A percentile compares a stretch with the other conserved stretches of the same genome.
phyloP scores from a whole-genome alignment of 2,113 vertebrate genomes.

The Ciconia maguari region DNA sequence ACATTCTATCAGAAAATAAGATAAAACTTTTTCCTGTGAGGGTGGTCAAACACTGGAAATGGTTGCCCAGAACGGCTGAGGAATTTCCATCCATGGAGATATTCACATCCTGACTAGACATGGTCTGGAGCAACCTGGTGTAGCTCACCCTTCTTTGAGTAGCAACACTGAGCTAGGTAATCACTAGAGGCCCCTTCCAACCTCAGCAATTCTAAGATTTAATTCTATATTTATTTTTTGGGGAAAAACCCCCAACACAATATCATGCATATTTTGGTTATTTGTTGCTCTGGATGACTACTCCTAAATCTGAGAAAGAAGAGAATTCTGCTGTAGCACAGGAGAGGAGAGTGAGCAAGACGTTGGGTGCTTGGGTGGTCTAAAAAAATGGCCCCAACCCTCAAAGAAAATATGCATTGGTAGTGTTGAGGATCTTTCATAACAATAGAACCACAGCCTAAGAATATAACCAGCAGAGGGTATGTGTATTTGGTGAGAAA shows the following conservation, averaged over 20 bases:
- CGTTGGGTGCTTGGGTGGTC: not conserved
- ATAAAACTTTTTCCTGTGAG: not conserved
- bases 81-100: not conserved
- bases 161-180: not conserved
- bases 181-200: not conserved
- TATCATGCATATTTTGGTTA: not conserved
- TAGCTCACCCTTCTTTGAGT: not conserved
- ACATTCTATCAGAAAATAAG: not conserved
- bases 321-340: not conserved
- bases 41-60: not conserved
- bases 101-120: not conserved
- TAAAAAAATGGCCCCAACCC: not conserved
- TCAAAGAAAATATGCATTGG: not conserved
- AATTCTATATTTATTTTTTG: not conserved
- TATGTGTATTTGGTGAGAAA: not conserved
- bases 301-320: not conserved
- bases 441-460: not conserved
- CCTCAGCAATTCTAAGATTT: not conserved
- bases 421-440: not conserved
- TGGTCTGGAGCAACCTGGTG: not conserved
- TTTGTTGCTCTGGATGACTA: not conserved
- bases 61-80: not conserved
- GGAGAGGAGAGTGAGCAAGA: not conserved
- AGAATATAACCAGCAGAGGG: not conserved
- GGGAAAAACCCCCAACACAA: fast-evolving